Conservation (phyloP, 2,888 invertebrate genomes). For the Halocaridina rubra region DNA sequence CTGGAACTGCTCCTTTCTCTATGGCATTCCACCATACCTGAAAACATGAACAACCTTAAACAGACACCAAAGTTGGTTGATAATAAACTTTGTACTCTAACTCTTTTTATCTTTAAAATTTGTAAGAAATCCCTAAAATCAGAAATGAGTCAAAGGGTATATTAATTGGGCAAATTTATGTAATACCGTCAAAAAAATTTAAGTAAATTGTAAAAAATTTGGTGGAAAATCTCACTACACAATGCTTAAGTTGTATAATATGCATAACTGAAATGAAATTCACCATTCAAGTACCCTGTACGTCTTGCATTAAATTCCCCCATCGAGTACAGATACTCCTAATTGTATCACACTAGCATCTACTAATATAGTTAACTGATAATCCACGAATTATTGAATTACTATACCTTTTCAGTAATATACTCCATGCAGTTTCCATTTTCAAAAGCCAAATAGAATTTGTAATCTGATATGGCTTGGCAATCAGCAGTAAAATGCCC, state of each 20-base stretch:
- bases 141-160: too few species aligned
- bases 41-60: too few species aligned
- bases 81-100: too few species aligned
- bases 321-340: too few species aligned
- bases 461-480: constrained; percentile 72
- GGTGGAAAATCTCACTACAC: not conserved
- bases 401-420: constrained; percentile 75
- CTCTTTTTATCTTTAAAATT: too few species aligned
- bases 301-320: too few species aligned
- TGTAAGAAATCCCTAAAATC: constrained; percentile 65
- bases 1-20: constrained; percentile 75
- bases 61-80: too few species aligned
- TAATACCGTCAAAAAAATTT: too few species aligned
- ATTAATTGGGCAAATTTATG: too few species aligned
- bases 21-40: constrained; percentile 76
- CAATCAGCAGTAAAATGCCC: constrained; percentile 76
- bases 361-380: not conserved
- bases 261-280: not conserved
- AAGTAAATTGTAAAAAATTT: too few species aligned
- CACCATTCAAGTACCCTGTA: too few species aligned
- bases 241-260: not conserved
- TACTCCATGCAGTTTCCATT: constrained; percentile 79
- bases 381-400: not conserved
- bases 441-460: constrained; percentile 79
- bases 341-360: too few species aligned